Evolutionary conservation across 2,797 vertebrate genomes (phyloP).

Genomic region (Anabacerthia variegaticeps): DNA sequence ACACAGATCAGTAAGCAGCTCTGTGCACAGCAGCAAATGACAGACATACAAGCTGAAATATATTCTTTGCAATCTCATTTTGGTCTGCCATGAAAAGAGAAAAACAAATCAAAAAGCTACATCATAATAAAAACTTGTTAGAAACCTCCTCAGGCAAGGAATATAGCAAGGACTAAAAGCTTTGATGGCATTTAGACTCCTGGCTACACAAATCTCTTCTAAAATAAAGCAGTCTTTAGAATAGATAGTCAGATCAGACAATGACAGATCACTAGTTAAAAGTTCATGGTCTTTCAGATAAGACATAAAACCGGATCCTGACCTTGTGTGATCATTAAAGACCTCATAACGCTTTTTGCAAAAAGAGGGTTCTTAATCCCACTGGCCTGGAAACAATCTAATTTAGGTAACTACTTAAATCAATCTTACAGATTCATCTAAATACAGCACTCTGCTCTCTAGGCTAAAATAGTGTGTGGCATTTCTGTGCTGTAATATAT

Average conservation of each 20-base stretch:
- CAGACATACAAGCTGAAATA: background rate
- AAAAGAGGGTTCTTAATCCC: conserved; percentile 32
- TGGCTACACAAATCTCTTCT: conserved; percentile 43
- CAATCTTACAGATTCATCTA: conserved; percentile 39
- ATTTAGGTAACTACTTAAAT: conserved; percentile 48
- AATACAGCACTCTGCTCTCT: conserved; percentile 2
- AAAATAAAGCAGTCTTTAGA: conserved; percentile 35
- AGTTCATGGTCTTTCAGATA: conserved; percentile 53
- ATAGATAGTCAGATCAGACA: conserved; percentile 29
- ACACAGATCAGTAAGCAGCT: background rate
- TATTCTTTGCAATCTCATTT: background rate
- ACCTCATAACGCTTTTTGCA: conserved; percentile 28
- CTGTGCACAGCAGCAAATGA: background rate
- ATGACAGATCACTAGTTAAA: conserved; percentile 20
- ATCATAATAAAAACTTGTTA: conserved; percentile 24
- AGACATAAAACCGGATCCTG: conserved; percentile 50
- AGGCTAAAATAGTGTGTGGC: background rate
- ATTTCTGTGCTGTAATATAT: background rate
- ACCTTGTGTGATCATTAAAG: conserved; percentile 50
- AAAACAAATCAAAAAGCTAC: background rate
- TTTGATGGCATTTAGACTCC: conserved; percentile 29
- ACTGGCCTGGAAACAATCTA: conserved; percentile 52
- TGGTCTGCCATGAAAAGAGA: background rate
- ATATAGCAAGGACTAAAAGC: conserved; percentile 1
- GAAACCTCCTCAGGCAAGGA: conserved; percentile 43